Evolutionary conservation across 1,140 invertebrate species (phyloP), one percentile per base, ranked within the genome.

Genomic region (Popillia japonica): DNA sequence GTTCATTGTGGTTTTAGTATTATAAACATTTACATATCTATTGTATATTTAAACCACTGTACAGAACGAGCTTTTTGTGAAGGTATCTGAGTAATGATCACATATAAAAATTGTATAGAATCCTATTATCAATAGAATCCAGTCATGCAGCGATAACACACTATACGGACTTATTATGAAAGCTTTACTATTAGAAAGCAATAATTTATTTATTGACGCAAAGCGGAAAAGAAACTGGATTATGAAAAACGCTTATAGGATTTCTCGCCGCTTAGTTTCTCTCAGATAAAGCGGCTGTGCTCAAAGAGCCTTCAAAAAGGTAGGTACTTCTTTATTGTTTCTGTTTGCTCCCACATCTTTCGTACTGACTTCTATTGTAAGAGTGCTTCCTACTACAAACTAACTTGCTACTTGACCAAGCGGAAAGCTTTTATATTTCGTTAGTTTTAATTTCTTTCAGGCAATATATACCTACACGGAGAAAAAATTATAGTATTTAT

Each of bases 171-270:
- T n/a, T n/a, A n/a, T n/a, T n/a, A n/a, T n/a, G n/a, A 34, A 34
- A 34, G 4, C 27, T 4, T 34, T 34, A 0, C 20, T 61, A 61
- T 20, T 17, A 8, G 14, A n/a, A 61, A 8, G 3, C 20, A 14
- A 61, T 61, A 61, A 61, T 61, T 4, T 61, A n/a, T 61, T 61
- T 61, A 61, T 61, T 61, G 2, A 14, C n/a, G 20, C 59, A 17
- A n/a, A 20, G n/a, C 20, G 59, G 59, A n/a, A n/a, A 61, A 61
- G 1, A 61, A 22, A 22, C 17, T 9, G 9, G 42, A 44, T 44
- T 7, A 44, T 44, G n/a, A n/a, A 14, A 61, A 61, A 61, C 3
- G 59, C 9, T 0, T 14, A 61, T 6, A 61, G 14, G 59, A n/a
- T 17, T n/a, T 17, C 3, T n/a, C 8, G 17, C 2, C 17, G 2